Base-by-base conservation (phyloP, 2,888 invertebrate species). In the Euproctis similis region DNA sequence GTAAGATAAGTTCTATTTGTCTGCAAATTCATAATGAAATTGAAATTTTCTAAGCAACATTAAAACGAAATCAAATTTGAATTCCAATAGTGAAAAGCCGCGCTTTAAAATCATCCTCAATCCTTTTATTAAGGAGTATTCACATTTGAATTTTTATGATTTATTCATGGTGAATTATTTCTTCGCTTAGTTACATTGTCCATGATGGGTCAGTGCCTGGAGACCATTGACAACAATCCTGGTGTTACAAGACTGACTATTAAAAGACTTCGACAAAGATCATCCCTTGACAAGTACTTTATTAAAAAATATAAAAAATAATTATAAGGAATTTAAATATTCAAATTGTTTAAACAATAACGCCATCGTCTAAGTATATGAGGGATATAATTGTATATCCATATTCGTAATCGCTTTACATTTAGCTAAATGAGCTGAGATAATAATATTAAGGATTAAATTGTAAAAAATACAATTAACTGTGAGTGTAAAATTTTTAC, bases 401-500 rank as follows among this genome's bases (percentile, higher is more conserved):
- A n/a, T n/a, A n/a, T n/a, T n/a, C n/a, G n/a, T n/a, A n/a, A n/a
- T 13, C 2, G 7, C 8, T 19, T 21, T 6, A 28, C 41, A 44
- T 51, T 49, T 39, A 36, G 38, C 34, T 39, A 40, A 40, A 40
- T 36, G 48, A 22, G 45, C 34, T 51, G 40, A 36, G 21, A 8
- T 34, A 28, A 30, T 28, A 13, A n/a, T n/a, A n/a, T n/a, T 53
- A 48, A 44, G 36, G 43, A 23, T 45, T 42, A 31, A 35, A 28
- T 42, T 31, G 39, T 37, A 29, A 30, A 42, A 30, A 30, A 42
- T 37, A 49, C 57, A 50, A 54, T 50, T 39, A 36, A 28, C 21
- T 16, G 34, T 47, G 46, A 39, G 34, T 42, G 20, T 25, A 28
- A 34, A 22, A 32, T 45, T 32, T 12, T 34, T n/a, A n/a, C n/a